Evolutionary conservation across 2,113 vertebrate genomes (phyloP), one percentile per base, ranked within the genome.

Genomic region (Sardina pilchardus): DNA sequence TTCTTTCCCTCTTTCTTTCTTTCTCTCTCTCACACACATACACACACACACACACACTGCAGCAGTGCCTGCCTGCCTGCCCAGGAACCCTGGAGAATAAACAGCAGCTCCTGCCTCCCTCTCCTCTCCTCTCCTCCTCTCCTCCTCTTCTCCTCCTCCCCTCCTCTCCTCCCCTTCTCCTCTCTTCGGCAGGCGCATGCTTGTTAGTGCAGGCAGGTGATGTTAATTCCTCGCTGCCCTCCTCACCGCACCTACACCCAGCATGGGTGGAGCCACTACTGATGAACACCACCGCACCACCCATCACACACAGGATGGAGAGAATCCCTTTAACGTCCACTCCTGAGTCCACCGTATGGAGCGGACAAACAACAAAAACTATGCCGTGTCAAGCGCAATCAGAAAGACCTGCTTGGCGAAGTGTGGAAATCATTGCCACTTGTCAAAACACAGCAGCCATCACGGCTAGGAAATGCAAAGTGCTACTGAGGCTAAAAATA

Each of bases 41-140:
- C 30, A 78, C 71, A 78, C 71, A 78, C 71, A 39, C 71, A 78
- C 71, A 78, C 71, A 78, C 71, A 78, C 71, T 67, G 71, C 30
- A 78, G 71, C 71, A 78, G 3, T 34, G 71, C 14, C 30, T 78
- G 71, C n/a, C 8, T 24, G n/a, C 63, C 26, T 34, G 71, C 30
- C 71, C 71, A 78, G 71, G 34, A 78, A 34, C 71, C 71, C 71
- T 78, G 30, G 26, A 36, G 71, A 78, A 78, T 78, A 78, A 36
- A 78, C 71, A 78, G 71, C 36, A 36, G 71, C 26, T 78, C 71
- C 71, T 78, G n/a, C 63, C 26, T 71, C 63, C 63, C n/a, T 71
- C 63, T 71, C 17, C 17, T 19, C 45, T 19, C 19, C 26, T 71
- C 59, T 24, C 8, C 59, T 53, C 48, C 48, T 53, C 19, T 16